phyloP scores from a whole-genome alignment of 2,113 vertebrate genomes.

The Eurystomus gularis region DNA sequence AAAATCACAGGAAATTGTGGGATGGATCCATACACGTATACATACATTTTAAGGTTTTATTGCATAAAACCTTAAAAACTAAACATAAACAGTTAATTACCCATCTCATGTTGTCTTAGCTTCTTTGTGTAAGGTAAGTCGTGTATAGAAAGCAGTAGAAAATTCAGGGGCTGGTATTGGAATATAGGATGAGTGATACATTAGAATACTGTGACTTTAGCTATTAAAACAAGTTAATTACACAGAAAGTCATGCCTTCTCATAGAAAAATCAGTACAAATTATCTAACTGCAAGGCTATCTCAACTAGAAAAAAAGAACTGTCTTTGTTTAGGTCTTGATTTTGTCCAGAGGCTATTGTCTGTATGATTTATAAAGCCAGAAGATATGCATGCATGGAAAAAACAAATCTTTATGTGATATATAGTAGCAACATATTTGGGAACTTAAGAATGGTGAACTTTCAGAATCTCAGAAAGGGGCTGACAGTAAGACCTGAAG shows the following conservation, averaged over 20 bases:
- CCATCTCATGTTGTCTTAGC: neutral
- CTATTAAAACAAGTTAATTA: neutral
- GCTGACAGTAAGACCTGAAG: neutral
- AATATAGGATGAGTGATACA: fast-evolving
- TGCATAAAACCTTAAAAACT: neutral
- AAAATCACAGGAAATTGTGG: neutral
- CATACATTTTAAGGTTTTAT: no score
- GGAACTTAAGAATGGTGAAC: neutral
- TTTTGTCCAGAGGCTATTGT: neutral
- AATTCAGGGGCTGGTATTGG: neutral
- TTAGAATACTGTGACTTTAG: neutral
- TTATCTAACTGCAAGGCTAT: neutral
- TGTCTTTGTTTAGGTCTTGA: neutral
- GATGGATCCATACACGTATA: neutral
- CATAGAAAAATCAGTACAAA: neutral
- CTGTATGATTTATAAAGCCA: neutral
- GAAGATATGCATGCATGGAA: neutral
- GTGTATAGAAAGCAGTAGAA: neutral
- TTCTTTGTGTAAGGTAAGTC: neutral
- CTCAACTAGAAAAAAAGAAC: neutral
- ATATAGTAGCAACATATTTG: neutral
- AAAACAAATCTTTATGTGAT: neutral
- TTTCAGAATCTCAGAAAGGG: neutral
- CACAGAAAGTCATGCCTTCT: neutral
- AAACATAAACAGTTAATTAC: neutral